A percentile compares a stretch with the other conserved stretches of the same genome.
phyloP scores from a whole-genome alignment of 2,113 vertebrate species.

The Gavialis gangeticus region DNA sequence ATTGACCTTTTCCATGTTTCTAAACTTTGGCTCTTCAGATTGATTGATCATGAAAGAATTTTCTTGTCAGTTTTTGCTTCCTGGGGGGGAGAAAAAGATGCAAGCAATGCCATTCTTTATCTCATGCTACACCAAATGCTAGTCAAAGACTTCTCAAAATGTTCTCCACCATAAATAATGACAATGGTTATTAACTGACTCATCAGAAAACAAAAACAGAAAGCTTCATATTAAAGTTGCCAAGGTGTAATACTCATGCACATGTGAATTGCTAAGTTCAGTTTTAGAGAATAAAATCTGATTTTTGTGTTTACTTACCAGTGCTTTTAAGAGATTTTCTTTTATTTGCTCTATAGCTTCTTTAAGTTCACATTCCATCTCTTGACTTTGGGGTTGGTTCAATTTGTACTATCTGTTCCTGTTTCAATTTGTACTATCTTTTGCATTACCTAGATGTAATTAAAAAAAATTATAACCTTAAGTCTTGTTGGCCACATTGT shows the following conservation, averaged over 20 bases:
- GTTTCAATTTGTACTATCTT: neutral
- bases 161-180: neutral
- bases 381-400: neutral
- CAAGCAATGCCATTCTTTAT: neutral
- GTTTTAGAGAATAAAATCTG: neutral
- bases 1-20: neutral
- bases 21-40: neutral
- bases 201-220: neutral
- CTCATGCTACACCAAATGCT: neutral
- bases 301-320: neutral
- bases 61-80: neutral
- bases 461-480: neutral
- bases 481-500: neutral
- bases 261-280: neutral
- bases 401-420: no score
- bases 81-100: neutral
- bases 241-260: neutral
- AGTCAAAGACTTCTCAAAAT: neutral
- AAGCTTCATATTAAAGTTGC: neutral
- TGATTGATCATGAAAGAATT: neutral
- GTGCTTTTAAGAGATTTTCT: neutral
- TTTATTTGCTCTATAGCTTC: neutral
- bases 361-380: accelerated
- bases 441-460: neutral
- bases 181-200: neutral